Evolutionary conservation across 2,888 invertebrate genomes (phyloP).

Genomic region (Scelioninae gen. 1): DNA sequence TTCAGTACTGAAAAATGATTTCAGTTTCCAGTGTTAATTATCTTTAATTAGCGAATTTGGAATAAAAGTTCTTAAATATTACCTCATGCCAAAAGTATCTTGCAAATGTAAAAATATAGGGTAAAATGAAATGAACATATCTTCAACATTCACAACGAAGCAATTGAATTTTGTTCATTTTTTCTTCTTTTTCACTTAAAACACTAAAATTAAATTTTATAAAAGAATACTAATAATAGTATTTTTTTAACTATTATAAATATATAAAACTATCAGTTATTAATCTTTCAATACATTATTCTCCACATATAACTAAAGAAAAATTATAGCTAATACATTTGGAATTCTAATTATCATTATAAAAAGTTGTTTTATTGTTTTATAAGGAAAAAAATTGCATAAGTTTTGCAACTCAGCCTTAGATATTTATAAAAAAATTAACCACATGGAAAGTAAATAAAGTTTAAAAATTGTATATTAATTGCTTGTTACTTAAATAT

Average conservation of each 20-base stretch:
- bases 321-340: background rate
- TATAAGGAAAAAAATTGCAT: background rate
- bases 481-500: background rate
- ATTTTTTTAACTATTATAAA: too few species aligned
- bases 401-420: background rate
- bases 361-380: background rate
- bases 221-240: too few species aligned
- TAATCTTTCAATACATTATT: too few species aligned
- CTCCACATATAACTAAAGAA: background rate
- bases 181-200: too few species aligned
- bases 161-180: background rate
- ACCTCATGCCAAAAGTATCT: constrained; percentile 2
- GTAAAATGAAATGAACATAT: too few species aligned
- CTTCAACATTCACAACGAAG: background rate
- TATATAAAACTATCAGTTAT: too few species aligned
- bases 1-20: background rate
- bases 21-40: background rate
- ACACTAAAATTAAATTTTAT: too few species aligned
- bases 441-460: background rate
- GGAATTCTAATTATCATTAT: background rate
- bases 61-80: background rate
- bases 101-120: background rate
- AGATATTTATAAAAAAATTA: background rate
- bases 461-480: background rate
- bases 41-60: background rate